Evolutionary conservation across 2,888 invertebrate species (phyloP).

Genomic region (Apodemia duryi): DNA sequence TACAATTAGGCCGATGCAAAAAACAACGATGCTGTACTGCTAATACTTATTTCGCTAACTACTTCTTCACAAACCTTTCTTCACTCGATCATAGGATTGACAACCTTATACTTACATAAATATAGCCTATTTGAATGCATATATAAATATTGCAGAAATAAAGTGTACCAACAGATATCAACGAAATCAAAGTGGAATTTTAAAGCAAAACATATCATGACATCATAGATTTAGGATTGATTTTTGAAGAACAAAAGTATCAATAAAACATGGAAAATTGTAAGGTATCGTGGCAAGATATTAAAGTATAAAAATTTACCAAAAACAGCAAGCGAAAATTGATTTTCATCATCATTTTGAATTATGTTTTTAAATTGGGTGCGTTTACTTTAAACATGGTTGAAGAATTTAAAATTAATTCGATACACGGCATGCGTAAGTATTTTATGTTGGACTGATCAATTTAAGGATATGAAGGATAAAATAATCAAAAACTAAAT

Average conservation of each 20-base stretch:
- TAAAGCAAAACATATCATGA: background rate
- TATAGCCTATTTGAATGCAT: slow-evolving; percentile 19
- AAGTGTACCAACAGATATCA: slow-evolving; percentile 16
- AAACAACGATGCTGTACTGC: slow-evolving; percentile 45
- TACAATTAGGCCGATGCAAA: slow-evolving; percentile 70
- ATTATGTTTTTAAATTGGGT: slow-evolving; percentile 23
- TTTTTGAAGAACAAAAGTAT: background rate
- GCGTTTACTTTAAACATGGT: slow-evolving; percentile 9
- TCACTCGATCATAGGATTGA: slow-evolving; percentile 30
- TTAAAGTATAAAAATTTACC: slow-evolving; percentile 46
- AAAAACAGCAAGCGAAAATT: slow-evolving; percentile 61
- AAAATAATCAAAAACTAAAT: too few relatives aligned
- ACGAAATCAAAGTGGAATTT: background rate
- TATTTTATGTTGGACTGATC: too few relatives aligned
- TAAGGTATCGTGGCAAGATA: slow-evolving; percentile 42
- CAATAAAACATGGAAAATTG: slow-evolving; percentile 14
- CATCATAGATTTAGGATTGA: background rate
- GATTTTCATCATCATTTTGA: slow-evolving; percentile 37
- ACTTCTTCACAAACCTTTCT: slow-evolving; percentile 40
- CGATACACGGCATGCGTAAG: background rate
- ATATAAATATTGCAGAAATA: background rate
- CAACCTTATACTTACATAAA: slow-evolving; percentile 31
- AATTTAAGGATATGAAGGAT: too few relatives aligned
- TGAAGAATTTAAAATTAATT: background rate
- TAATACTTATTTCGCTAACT: slow-evolving; percentile 70